Conservation (phyloP, 2,888 invertebrate species). For the Standfussiana lucernea region DNA sequence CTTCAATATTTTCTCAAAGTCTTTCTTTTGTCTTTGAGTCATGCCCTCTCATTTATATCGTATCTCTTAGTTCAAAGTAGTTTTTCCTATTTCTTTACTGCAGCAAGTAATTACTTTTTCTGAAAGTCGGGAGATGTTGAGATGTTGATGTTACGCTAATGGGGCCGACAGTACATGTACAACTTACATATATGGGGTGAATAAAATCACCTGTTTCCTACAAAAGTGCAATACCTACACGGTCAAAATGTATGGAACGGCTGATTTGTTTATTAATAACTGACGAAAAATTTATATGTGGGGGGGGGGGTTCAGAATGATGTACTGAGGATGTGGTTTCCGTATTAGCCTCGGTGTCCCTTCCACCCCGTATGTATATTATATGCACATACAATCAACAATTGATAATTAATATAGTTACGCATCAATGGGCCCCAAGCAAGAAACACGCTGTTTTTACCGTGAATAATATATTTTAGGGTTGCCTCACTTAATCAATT, state of each 20-base stretch:
- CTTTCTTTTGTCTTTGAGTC: not conserved
- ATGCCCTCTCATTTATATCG: not conserved
- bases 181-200: no score
- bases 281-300: no score
- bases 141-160: slow-evolving; percentile 16
- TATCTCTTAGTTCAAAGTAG: slow-evolving; percentile 1
- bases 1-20: not conserved
- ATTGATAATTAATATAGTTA: slow-evolving; percentile 71
- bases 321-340: no score
- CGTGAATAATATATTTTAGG: slow-evolving; percentile 62
- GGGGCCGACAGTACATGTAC: slow-evolving; percentile 50
- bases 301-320: no score
- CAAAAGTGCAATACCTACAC: no score
- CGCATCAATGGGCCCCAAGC: slow-evolving; percentile 63
- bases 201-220: no score
- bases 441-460: slow-evolving; percentile 61
- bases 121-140: slow-evolving; percentile 11
- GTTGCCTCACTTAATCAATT: slow-evolving; percentile 35
- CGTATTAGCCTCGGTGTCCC: no score
- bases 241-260: no score
- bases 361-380: no score
- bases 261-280: no score
- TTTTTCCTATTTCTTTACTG: slow-evolving; percentile 7
- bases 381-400: slow-evolving; percentile 51
- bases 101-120: slow-evolving; percentile 3